phyloP scores from a whole-genome alignment of 2,113 vertebrate genomes.

The Centropristis striata region DNA sequence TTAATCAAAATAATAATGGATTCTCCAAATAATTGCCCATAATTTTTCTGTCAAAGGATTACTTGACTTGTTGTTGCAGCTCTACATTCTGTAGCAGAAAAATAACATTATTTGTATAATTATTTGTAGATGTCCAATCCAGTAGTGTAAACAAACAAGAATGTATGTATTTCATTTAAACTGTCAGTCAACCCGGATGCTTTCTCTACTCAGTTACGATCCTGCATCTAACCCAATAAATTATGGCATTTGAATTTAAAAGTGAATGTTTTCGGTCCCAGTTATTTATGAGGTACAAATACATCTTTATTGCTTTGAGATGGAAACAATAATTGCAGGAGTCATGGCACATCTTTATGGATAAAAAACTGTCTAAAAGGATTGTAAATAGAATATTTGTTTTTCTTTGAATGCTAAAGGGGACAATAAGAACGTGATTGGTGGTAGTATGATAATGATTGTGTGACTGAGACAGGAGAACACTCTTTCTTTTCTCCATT shows the following conservation, averaged over 20 bases:
- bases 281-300: conserved; percentile 42
- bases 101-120: too few relatives aligned
- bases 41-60: not conserved
- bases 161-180: not conserved
- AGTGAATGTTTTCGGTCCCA: not conserved
- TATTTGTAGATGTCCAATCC: not conserved
- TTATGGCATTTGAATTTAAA: not conserved
- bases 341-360: conserved; percentile 54
- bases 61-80: not conserved
- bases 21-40: not conserved
- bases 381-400: not conserved
- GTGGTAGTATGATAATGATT: conserved; percentile 17
- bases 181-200: not conserved
- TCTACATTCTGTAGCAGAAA: not conserved
- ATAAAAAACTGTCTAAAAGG: not conserved
- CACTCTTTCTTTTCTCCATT: not conserved
- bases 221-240: not conserved
- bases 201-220: not conserved
- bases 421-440: conserved; percentile 13
- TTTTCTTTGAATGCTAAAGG: conserved; percentile 21
- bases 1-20: not conserved
- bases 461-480: conserved; percentile 19
- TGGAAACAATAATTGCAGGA: conserved; percentile 38
- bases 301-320: conserved; percentile 59
- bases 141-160: not conserved